Evolutionary conservation across 2,113 vertebrate genomes (phyloP), one percentile per base, ranked within the genome.

Genomic region (Chroicocephalus ridibundus): DNA sequence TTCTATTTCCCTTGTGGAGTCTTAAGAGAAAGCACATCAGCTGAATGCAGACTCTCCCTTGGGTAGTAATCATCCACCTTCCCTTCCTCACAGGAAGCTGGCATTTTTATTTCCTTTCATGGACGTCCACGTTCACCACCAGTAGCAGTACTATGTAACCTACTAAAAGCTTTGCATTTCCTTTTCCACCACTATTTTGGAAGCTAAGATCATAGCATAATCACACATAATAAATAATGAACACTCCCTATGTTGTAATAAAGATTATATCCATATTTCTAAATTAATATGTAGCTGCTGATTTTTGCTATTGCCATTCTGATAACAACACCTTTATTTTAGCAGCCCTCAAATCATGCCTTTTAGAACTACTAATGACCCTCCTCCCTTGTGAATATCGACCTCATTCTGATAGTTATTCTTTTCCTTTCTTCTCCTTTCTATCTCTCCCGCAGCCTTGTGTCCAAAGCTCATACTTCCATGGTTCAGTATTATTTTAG

Each of bases 191-290:
- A 42, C 5, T 52, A 38, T 71, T 74, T 82, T 71, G 25, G 66
- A n/a, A 71, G 8, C 4, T 11, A 52, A 88, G 4, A 66, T 70
- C 13, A 22, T 5, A 49, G 24, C 16, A 78, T 75, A 90, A 79
- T 82, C 58, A 52, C 18, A 42, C 5, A 79, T 6, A 57, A 82
- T 65, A 46, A 75, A 60, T 8, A 61, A 5, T 34, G 6, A 7
- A 40, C 1, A 2, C 10, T 87, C 65, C 34, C 25, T 38, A 22
- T 22, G 10, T 27, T 42, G 15, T 31, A 47, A 61, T 51, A 55
- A 60, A 52, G 5, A 18, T 38, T 20, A 36, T 44, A 78, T 6
- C 21, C 0, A 0, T 25, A 52, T 69, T 57, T 62, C 34, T 46
- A 54, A 24, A 17, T 29, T 62, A 36, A 7, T 15, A 51, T 3